Base-by-base conservation (phyloP, 1,140 invertebrate species). In the Nebria ingens region DNA sequence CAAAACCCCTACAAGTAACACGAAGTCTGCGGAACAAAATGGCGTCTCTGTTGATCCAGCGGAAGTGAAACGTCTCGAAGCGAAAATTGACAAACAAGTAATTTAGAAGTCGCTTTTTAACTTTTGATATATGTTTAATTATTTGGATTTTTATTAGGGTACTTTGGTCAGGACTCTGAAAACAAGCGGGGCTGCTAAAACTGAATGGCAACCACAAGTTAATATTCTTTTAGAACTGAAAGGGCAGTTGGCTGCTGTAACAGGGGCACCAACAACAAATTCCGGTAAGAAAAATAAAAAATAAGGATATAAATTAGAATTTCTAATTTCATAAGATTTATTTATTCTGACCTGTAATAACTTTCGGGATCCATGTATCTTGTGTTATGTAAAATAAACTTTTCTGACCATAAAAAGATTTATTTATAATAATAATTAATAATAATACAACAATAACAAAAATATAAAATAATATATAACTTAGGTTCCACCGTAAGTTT, bases 151-250 rank as follows among this genome's bases (percentile, higher is more conserved):
- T 52, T 61, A 66, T 56, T 69, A 91, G 85, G 90, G 81, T 15
- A 74, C 82, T 45, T 73, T 83, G 52, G 89, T 93, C 2, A 73
- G 90, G 54, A 76, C 80, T 52, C 62, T 93, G 19, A 93, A 94
- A 67, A 73, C 82, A 1, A 76, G 78, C 1, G 86, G 82, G 51
- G 80, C 80, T 20, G 78, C 81, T 58, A 90, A 91, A 62, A 65
- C 75, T 2, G 78, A 81, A 2, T 87, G 91, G 78, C 82, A 87
- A 62, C 81, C 81, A 2, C 85, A 89, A 70, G 86, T 93, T 0
- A 76, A 80, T 2, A 75, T 77, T 52, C 73, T 93, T 2, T 64
- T 93, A 19, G 76, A 83, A 56, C 68, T 93, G 15, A 93, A 93
- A 66, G 80, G 82, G 61, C 76, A 83, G 59, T 72, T 92, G 34